Base-by-base conservation (phyloP, 92 coral and sea anemone genomes). In the Desmophyllum pertusum region DNA sequence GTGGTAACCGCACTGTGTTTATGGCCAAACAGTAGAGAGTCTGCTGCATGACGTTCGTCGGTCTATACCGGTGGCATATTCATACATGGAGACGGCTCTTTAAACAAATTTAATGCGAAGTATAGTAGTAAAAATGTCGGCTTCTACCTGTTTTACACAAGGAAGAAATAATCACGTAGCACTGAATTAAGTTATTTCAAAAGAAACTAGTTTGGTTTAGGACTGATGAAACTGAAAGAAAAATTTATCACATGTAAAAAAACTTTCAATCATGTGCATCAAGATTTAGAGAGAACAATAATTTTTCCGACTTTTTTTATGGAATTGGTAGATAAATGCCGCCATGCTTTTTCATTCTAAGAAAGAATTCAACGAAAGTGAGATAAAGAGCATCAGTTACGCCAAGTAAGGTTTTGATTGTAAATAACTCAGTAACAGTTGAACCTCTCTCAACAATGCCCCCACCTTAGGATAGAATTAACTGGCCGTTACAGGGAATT, bases 61-160 rank as follows among this genome's bases (percentile, higher is more conserved):
- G 69, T 19, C 27, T 13, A 23, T n/a, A 37, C 84, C 8, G 84
- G 84, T 79, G 84, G 61, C 75, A 23, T 35, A 79, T 79, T 79
- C 84, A 64, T 6, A 10, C 84, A 64, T 6, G 4, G 50, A 43
- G 3, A 64, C 8, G 19, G 17, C 51, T 37, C 31, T 59, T 39
- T 15, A 40, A 48, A 57, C 69, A 59, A 77, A 38, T 59, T 59
- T 41, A 77, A n/a, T 61, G 37, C 51, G 37, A 14, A 65, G 10
- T n/a, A n/a, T n/a, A n/a, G n/a, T 59, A 59, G 15, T 36, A 2
- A 77, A n/a, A n/a, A n/a, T n/a, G n/a, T n/a, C 40, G 52, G 11
- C 9, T 17, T 33, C 21, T 76, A 76, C 81, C 81, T 55, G 81
- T 61, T 59, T 43, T 3, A n/a, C 48, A 57, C 13, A 57, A 38